Conservation (phyloP, 2,888 invertebrate genomes). For the Lepidocyrtinus sp. region DNA sequence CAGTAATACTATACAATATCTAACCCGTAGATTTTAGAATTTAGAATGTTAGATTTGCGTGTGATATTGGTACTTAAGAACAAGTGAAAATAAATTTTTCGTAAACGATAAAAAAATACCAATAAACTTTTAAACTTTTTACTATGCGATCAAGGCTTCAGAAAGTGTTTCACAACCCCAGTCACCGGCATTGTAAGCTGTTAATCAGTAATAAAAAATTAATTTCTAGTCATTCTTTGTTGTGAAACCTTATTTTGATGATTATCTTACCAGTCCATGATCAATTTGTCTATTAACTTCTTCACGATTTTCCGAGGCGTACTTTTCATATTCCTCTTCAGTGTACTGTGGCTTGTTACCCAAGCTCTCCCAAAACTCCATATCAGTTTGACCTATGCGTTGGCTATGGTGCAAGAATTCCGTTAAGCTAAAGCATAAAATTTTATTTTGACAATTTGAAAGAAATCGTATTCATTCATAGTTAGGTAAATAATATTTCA, state of each 20-base stretch:
- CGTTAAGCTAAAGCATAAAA: conserved; percentile 22
- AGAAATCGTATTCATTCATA: background rate
- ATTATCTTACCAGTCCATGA: conserved; percentile 24
- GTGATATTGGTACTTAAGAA: too few species aligned
- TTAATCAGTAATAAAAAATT: background rate
- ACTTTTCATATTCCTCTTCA: conserved; percentile 22
- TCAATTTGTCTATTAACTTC: conserved; percentile 40
- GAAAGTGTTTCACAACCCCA: conserved; percentile 3
- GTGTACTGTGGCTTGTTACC: background rate
- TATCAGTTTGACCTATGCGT: conserved; percentile 14
- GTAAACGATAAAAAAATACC: too few species aligned
- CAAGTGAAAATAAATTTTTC: too few species aligned
- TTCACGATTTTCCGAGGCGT: background rate
- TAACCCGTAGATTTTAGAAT: too few species aligned
- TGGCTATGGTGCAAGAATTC: conserved; percentile 32
- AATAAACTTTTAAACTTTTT: too few species aligned
- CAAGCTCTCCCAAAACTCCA: conserved; percentile 26
- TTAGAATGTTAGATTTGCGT: too few species aligned
- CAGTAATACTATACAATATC: too few species aligned
- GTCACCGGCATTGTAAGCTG: conserved; percentile 3
- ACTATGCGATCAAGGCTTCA: too few species aligned
- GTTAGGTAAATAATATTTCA: background rate
- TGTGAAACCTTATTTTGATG: background rate
- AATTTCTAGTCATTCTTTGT: too few species aligned
- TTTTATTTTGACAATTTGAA: background rate